phyloP scores from a whole-genome alignment of 1,140 invertebrate genomes.

The Metaphire vulgaris region DNA sequence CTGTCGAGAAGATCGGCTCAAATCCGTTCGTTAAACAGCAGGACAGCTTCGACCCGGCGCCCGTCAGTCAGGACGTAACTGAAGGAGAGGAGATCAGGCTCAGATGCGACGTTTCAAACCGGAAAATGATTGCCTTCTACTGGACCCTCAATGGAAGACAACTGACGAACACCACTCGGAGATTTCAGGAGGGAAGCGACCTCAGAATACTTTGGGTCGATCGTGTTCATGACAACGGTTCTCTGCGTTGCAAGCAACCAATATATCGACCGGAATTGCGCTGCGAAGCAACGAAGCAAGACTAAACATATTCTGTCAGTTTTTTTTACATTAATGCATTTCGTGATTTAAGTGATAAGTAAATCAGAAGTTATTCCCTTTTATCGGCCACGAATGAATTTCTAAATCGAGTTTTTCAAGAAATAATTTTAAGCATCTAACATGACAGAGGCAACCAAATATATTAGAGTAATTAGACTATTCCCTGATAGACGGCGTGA shows the following conservation, averaged over 20 bases:
- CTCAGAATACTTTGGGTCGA: constrained; percentile 59
- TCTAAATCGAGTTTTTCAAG: too few species aligned
- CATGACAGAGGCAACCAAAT: too few species aligned
- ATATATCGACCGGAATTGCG: constrained; percentile 57
- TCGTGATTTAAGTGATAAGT: too few species aligned
- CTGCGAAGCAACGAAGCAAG: constrained; percentile 59
- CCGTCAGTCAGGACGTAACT: constrained; percentile 54
- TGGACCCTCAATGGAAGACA: constrained; percentile 56
- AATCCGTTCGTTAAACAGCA: too few species aligned
- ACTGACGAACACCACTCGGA: constrained; percentile 57
- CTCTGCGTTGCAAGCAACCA: constrained; percentile 61
- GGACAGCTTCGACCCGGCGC: constrained; percentile 58
- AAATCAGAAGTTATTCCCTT: too few species aligned
- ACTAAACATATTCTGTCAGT: constrained; percentile 64
- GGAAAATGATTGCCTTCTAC: constrained; percentile 55
- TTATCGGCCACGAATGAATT: too few species aligned
- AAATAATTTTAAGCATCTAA: too few species aligned
- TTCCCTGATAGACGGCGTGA: too few species aligned
- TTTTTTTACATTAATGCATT: too few species aligned
- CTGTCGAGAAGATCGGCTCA: too few species aligned
- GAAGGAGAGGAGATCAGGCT: constrained; percentile 57
- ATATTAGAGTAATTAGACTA: too few species aligned
- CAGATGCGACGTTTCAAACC: constrained; percentile 59
- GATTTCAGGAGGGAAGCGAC: constrained; percentile 59
- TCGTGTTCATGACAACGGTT: constrained; percentile 57